phyloP scores from a whole-genome alignment of 2,797 vertebrate species.

The Ctenosaura bakeri region DNA sequence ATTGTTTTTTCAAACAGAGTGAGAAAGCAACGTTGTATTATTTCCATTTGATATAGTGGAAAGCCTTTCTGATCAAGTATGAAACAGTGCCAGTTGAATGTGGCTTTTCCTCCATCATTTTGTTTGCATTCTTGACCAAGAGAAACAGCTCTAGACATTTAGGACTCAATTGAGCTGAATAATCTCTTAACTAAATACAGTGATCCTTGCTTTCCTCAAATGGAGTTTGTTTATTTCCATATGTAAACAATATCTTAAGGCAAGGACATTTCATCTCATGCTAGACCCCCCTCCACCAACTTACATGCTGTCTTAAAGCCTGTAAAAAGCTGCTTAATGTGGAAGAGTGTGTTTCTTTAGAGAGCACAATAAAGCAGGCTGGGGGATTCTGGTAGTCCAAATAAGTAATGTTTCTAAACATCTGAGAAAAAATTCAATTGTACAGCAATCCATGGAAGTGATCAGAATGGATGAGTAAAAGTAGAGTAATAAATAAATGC shows the following conservation, averaged over 20 bases:
- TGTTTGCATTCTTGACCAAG: constrained; percentile 8
- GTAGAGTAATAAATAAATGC: too few species aligned
- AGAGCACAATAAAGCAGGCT: neutral
- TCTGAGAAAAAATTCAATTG: neutral
- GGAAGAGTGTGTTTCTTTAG: neutral
- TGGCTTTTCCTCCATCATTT: neutral
- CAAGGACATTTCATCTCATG: constrained; percentile 15
- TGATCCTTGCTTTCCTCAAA: constrained; percentile 17
- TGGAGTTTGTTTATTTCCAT: constrained; percentile 59
- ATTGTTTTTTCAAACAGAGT: too few species aligned
- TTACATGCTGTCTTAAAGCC: constrained; percentile 4
- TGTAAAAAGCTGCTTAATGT: neutral
- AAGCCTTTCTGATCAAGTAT: neutral
- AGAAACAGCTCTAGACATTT: constrained; percentile 15
- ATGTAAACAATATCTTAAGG: constrained; percentile 52
- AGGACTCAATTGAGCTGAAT: constrained; percentile 14
- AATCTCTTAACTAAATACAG: constrained; percentile 65
- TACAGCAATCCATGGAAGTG: neutral
- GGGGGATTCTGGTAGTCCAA: too few species aligned
- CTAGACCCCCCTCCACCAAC: constrained; percentile 19
- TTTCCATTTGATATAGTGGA: neutral
- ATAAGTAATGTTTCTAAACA: accelerated
- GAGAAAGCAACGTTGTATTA: too few species aligned
- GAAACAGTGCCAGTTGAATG: neutral
- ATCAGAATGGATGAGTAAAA: too few species aligned